Evolutionary conservation across 2,888 invertebrate species (phyloP).

Genomic region (Drosophila prolongata): DNA sequence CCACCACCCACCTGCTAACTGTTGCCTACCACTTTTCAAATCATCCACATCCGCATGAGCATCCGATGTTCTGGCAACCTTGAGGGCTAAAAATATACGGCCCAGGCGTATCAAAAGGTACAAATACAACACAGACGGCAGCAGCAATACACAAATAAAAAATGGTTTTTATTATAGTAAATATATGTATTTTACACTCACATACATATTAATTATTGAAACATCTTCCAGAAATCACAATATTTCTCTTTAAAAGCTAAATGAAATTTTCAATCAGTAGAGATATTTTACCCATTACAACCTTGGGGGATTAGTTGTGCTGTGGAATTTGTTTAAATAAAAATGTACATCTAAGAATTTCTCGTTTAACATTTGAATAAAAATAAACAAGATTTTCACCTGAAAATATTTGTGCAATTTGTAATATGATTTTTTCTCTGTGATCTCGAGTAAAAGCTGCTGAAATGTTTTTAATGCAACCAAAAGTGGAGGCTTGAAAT

Average conservation of each 20-base stretch:
- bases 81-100: slow-evolving; percentile 70
- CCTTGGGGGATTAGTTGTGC: too few relatives aligned
- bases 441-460: background rate
- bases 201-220: too few relatives aligned
- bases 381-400: too few relatives aligned
- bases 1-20: slow-evolving; percentile 39
- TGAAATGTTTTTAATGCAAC: slow-evolving; percentile 8
- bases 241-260: too few relatives aligned
- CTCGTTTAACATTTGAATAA: too few relatives aligned
- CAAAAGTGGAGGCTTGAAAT: slow-evolving; percentile 8
- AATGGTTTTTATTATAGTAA: background rate
- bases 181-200: too few relatives aligned
- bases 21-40: slow-evolving; percentile 75
- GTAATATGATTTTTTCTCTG: background rate
- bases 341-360: too few relatives aligned
- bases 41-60: slow-evolving; percentile 74
- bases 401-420: too few relatives aligned
- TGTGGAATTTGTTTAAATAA: too few relatives aligned
- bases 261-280: too few relatives aligned
- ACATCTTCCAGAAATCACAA: too few relatives aligned
- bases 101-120: slow-evolving; percentile 66
- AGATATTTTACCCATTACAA: too few relatives aligned
- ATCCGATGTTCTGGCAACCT: slow-evolving; percentile 68
- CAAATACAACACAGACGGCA: slow-evolving; percentile 17
- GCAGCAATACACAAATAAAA: slow-evolving; percentile 2